Percentiles rank a stretch among this genome's conserved stretches.
Conservation (phyloP, 1,140 invertebrate genomes). For the Ericerus pela region DNA sequence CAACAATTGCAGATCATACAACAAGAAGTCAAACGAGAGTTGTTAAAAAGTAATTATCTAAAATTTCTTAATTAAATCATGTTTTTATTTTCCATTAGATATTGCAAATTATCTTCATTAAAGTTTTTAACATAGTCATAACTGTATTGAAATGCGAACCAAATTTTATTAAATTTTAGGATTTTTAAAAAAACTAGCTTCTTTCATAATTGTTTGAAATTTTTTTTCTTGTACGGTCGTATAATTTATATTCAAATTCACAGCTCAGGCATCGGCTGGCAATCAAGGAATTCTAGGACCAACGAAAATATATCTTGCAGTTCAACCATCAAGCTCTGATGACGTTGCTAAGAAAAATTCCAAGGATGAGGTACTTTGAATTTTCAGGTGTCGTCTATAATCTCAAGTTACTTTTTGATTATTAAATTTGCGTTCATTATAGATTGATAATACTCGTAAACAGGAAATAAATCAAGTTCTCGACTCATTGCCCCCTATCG, state of each 20-base stretch:
- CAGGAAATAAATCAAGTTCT: background rate
- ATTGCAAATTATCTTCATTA: too few relatives aligned
- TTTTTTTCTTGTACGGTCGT: background rate
- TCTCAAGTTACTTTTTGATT: background rate
- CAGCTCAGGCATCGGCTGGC: slow-evolving; percentile 39
- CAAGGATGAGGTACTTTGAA: background rate
- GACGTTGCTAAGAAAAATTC: background rate
- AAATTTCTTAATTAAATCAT: too few relatives aligned
- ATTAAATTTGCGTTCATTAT: background rate
- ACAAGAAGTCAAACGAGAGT: slow-evolving; percentile 72
- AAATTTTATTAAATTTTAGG: too few relatives aligned
- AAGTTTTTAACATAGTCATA: too few relatives aligned
- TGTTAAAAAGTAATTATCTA: slow-evolving; percentile 69
- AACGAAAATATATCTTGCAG: slow-evolving; percentile 67
- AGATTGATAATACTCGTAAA: background rate
- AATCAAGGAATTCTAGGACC: slow-evolving; percentile 67
- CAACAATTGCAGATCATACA: slow-evolving; percentile 65
- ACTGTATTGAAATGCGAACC: too few relatives aligned
- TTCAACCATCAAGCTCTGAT: slow-evolving; percentile 35
- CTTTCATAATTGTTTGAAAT: background rate
- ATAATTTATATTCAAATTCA: slow-evolving; percentile 10
- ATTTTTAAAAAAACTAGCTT: too few relatives aligned
- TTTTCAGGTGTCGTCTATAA: too few relatives aligned
- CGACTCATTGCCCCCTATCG: background rate
- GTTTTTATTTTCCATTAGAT: too few relatives aligned